A percentile compares a stretch with the other conserved stretches of the same genome.
Evolutionary conservation across 2,888 invertebrate species (phyloP).

Genomic region (Phragmatobia fuliginosa): DNA sequence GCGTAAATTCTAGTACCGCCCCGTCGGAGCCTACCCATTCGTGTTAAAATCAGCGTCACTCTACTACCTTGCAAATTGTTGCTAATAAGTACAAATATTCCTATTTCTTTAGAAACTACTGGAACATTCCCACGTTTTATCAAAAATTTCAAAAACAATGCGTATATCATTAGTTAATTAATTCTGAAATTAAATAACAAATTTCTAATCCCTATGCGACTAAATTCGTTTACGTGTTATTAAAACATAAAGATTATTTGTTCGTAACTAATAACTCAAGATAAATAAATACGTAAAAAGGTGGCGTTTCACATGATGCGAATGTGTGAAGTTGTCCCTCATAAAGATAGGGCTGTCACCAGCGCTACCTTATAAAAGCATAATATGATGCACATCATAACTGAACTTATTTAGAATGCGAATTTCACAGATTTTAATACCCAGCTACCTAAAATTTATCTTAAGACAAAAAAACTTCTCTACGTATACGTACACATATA

Average conservation of each 20-base stretch:
- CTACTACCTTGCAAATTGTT: too few relatives aligned
- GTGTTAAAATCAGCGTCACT: too few relatives aligned
- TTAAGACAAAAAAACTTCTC: too few relatives aligned
- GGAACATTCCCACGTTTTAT: not conserved
- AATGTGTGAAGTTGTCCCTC: constrained; percentile 27
- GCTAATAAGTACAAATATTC: too few relatives aligned
- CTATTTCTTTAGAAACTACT: not conserved
- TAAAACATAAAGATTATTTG: constrained; percentile 39
- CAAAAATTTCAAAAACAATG: constrained; percentile 10
- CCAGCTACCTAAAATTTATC: too few relatives aligned
- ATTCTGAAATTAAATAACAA: constrained; percentile 29
- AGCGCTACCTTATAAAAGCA: too few relatives aligned
- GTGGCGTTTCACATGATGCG: constrained; percentile 43
- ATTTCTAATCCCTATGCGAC: constrained; percentile 41
- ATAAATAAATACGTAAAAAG: constrained; percentile 44
- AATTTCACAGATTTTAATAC: too few relatives aligned
- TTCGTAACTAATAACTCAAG: constrained; percentile 44
- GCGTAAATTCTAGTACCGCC: too few relatives aligned
- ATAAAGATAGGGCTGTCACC: constrained; percentile 36
- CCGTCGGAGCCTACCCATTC: too few relatives aligned
- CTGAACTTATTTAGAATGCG: too few relatives aligned
- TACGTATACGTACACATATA: too few relatives aligned
- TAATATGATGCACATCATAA: too few relatives aligned
- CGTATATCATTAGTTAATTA: constrained; percentile 9
- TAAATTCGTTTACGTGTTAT: constrained; percentile 43